Evolutionary conservation across 2,113 vertebrate species (phyloP).

Genomic region (Lepus timidus): DNA sequence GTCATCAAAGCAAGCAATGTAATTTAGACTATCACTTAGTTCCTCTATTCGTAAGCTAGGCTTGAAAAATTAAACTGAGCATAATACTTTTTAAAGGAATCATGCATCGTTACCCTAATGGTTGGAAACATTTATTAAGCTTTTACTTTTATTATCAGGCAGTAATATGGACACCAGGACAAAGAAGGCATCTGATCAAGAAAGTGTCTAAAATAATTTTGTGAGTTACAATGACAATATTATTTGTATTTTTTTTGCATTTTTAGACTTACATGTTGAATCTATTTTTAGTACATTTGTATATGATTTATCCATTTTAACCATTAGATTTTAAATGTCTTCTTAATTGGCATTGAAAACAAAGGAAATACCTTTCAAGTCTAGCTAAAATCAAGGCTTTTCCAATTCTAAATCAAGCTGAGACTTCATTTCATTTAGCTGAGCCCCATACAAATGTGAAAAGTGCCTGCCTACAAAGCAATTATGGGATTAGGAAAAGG

Average conservation of each 20-base stretch:
- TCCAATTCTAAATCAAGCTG: slow-evolving; percentile 45
- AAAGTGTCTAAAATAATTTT: slow-evolving; percentile 5
- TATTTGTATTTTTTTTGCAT: neutral
- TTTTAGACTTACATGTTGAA: neutral
- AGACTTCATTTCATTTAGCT: slow-evolving; percentile 35
- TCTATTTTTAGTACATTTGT: slow-evolving; percentile 18
- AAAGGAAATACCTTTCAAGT: slow-evolving; percentile 37
- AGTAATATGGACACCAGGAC: neutral
- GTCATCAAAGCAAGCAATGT: neutral
- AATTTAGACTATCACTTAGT: neutral
- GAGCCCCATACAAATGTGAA: neutral
- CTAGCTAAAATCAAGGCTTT: neutral
- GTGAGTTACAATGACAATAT: neutral
- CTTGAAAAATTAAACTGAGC: neutral
- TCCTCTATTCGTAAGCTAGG: neutral
- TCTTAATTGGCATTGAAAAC: slow-evolving; percentile 34
- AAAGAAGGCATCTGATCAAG: neutral
- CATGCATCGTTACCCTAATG: neutral
- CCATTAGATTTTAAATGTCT: neutral
- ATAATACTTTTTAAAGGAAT: neutral
- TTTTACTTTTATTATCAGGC: slow-evolving; percentile 31
- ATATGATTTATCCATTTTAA: neutral
- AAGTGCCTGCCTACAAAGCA: slow-evolving; percentile 43
- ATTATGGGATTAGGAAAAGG: slow-evolving; percentile 48
- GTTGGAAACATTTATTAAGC: neutral